Base-by-base conservation (phyloP, 2,888 invertebrate genomes). In the Zootermopsis nevadensis region DNA sequence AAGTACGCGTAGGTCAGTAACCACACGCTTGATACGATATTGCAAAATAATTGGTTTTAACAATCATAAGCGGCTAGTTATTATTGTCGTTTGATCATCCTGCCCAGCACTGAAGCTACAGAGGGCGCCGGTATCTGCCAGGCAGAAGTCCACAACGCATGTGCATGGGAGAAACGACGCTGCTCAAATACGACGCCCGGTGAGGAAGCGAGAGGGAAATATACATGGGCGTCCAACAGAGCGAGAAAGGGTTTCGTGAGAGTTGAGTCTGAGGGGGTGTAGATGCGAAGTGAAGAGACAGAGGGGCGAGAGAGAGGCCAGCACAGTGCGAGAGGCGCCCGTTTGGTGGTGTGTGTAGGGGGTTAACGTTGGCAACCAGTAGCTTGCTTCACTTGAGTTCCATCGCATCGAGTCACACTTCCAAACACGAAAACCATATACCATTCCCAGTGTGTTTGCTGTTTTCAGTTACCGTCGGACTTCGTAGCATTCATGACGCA, bases 371-470 rank as follows among this genome's bases (percentile, higher is more conserved):
- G 42, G 72, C 67, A 67, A 67, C 76, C 83, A 84, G 84, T 84
- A 83, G 84, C 81, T 82, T 74, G 84, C 84, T 83, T 84, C 84
- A 83, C 80, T 83, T 84, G 83, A 84, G 83, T 84, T 84, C 81
- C 48, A 81, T 35, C 83, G 81, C 83, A 83, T 77, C 76, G 81
- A 77, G 60, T 66, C 74, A 38, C 38, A 74, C 35, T 38, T 74
- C 74, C 27, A 74, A 74, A 69, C 24, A 27, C 33, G 31, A 31
- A 69, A 69, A 69, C 69, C 69, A 69, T 69, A 69, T 69, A 74
- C 74, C 74, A 74, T 74, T n/a, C 74, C 74, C 74, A 74, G 74
- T 74, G 74, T 74, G n/a, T 38, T 74, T 74, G 38, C 74, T 60
- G 27, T 60, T 60, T 60, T 60, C n/a, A 27, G 60, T 60, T 60